Evolutionary conservation across 2,888 invertebrate species (phyloP), one percentile per base, ranked within the genome.

Genomic region (Cantharis rufa): DNA sequence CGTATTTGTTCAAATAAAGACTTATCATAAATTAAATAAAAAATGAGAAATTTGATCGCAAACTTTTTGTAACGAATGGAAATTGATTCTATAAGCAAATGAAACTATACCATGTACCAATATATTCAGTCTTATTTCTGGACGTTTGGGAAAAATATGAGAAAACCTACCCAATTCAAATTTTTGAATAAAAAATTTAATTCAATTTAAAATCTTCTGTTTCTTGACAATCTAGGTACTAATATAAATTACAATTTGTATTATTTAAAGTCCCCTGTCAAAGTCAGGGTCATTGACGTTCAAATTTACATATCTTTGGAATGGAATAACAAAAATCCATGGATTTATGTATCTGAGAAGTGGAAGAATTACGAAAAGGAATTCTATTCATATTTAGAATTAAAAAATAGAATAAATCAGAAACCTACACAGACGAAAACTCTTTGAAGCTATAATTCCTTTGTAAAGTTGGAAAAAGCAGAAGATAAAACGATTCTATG

Each of bases 201-300:
- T 21, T 21, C 21, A 21, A 66, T 66, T 11, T 66, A 21, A n/a
- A 24, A 66, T 18, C 64, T 21, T 66, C 10, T 66, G 64, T 21
- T 21, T 66, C n/a, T 66, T n/a, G 48, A 48, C n/a, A n/a, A 48
- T n/a, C 7, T n/a, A 48, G 48, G n/a, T 48, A n/a, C n/a, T n/a
- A 66, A 66, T 21, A 66, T 66, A 66, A 66, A 66, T 66, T 24
- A 66, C 64, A 66, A 66, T 21, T 66, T 66, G 64, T 21, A 66
- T n/a, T 18, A 16, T n/a, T 48, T 48, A 48, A 48, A 48, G 48
- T 48, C n/a, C 48, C 48, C 48, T 48, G 48, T 48, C 48, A 21
- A 66, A 66, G n/a, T 9, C 64, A 66, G 21, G 64, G 64, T 66
- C 64, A 66, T 66, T 66, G 64, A 18, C 64, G 18, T 66, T 7